Base-by-base conservation (phyloP, 2,888 invertebrate species). In the Archaeoteleia sp. region DNA sequence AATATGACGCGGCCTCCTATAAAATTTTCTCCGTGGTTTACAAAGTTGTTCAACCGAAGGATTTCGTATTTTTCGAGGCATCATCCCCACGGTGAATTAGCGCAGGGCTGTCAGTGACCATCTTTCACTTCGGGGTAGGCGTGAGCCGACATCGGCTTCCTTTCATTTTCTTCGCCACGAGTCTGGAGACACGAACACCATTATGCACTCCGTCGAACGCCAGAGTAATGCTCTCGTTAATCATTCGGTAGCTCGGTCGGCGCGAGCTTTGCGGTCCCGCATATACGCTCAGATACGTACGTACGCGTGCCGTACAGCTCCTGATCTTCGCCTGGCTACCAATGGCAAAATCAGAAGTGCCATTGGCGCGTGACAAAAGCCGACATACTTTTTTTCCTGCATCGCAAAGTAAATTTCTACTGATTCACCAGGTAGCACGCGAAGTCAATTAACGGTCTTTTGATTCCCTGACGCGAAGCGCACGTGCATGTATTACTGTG, bases 181-280 rank as follows among this genome's bases (percentile, higher is more conserved):
- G 42, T 45, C 46, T 42, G 29, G 58, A 43, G 65, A 65, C 58
- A 62, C 65, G 67, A 68, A 71, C 71, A 68, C 68, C 55, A 71
- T 71, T 71, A 71, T 71, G 71, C 69, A 67, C 71, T 72, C 53
- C 70, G 66, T 72, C 72, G 72, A 72, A 72, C 72, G 70, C 60
- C 62, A 55, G 70, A 67, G 62, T 72, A 67, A 72, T 72, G 67
- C 37, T 57, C 65, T 70, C 72, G 66, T 72, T 72, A 72, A 72
- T 72, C 72, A 72, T 72, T 67, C 49, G 51, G 67, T 35, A 49
- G 65, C 40, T 57, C 10, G 35, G 55, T 60, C 30, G 63, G 63
- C 48, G 49, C 55, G 29, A 49, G 61, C 67, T 67, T 62, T 62
- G 62, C 39, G 37, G 14, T 10, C 34, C 35, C 37, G 15, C 29